Conservation (phyloP, 2,113 vertebrate species). For the Oceanites oceanicus region DNA sequence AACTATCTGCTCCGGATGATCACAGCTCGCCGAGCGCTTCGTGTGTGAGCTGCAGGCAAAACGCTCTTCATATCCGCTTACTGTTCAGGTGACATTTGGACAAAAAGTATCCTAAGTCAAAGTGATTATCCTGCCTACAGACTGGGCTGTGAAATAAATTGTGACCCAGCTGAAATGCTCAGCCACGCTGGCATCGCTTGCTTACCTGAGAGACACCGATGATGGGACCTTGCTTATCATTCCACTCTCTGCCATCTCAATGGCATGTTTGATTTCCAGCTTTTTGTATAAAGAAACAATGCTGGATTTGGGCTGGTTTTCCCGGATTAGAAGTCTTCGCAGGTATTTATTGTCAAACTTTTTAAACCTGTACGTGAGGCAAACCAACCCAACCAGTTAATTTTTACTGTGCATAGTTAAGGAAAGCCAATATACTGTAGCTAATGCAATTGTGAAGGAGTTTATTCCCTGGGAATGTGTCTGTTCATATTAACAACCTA, state of each 20-base stretch:
- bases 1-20: accelerated
- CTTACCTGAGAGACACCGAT: slow-evolving; percentile 78
- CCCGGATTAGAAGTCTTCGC: slow-evolving; percentile 86
- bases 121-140: background rate
- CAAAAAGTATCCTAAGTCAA: background rate
- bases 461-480: background rate
- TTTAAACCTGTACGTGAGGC: slow-evolving; percentile 81
- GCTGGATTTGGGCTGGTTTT: slow-evolving; percentile 88
- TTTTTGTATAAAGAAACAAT: slow-evolving; percentile 95
- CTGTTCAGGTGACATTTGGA: background rate
- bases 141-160: background rate
- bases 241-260: slow-evolving; percentile 89
- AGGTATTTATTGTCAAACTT: slow-evolving; percentile 90
- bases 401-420: background rate
- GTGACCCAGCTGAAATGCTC: background rate
- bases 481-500: background rate
- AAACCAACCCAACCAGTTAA: slow-evolving; percentile 38
- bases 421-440: background rate
- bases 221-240: slow-evolving; percentile 79
- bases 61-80: background rate
- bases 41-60: background rate
- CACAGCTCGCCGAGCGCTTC: background rate
- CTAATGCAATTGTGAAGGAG: background rate
- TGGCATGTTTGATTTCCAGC: slow-evolving; percentile 92
- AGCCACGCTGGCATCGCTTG: background rate